Conservation (phyloP, 2,797 vertebrate species). For the Sternotherus odoratus region DNA sequence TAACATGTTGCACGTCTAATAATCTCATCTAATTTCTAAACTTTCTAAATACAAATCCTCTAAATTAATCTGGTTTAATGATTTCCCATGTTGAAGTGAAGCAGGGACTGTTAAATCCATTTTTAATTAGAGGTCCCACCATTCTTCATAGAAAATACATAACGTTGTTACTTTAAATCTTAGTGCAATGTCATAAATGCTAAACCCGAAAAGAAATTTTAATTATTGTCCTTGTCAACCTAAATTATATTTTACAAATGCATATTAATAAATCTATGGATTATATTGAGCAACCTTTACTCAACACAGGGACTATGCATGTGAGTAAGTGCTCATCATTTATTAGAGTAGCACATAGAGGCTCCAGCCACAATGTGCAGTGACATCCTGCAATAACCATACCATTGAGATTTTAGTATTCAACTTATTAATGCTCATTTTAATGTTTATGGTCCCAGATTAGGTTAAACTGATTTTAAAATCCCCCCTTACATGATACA, state of each 20-base stretch:
- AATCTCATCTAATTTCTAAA: not conserved
- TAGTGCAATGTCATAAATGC: not conserved
- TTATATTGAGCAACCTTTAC: too few species aligned
- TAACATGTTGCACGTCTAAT: not conserved
- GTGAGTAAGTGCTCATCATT: not conserved
- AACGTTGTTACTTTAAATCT: not conserved
- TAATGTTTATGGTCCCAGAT: not conserved
- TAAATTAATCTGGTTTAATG: not conserved
- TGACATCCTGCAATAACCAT: not conserved
- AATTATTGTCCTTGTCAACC: not conserved
- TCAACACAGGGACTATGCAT: not conserved
- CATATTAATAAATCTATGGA: not conserved
- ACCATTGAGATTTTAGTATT: not conserved
- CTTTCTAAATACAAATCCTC: accelerated
- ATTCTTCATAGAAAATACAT: not conserved
- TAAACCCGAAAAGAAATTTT: not conserved
- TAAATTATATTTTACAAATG: not conserved
- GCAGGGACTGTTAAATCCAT: not conserved
- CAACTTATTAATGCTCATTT: not conserved
- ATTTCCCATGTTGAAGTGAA: not conserved
- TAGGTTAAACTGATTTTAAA: not conserved
- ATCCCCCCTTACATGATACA: not conserved
- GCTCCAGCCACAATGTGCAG: not conserved
- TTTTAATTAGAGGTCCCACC: not conserved
- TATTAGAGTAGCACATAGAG: not conserved